Conservation (phyloP, 1,140 invertebrate species). For the Hyles euphorbiae region DNA sequence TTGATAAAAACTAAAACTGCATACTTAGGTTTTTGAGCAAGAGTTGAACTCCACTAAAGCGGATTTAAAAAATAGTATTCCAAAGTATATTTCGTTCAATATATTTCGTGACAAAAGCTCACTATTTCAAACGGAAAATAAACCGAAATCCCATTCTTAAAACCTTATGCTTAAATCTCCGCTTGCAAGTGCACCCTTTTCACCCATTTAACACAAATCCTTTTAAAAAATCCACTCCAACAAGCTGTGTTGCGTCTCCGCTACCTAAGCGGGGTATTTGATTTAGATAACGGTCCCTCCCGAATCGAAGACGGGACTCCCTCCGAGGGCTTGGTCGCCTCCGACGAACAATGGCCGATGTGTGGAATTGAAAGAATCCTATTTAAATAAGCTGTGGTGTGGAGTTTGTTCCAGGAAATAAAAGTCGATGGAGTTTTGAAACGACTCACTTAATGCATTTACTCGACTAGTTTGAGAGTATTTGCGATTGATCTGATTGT, state of each 20-base stretch:
- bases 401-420: background rate
- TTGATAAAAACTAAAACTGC: no score
- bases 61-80: no score
- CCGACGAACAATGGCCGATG: background rate
- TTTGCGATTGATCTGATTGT: no score
- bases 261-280: conserved; percentile 5
- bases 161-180: no score
- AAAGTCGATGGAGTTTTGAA: background rate
- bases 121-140: conserved; percentile 1
- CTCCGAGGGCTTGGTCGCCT: conserved; percentile 3
- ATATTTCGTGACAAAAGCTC: background rate
- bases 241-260: conserved; percentile 7
- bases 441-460: no score
- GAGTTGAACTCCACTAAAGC: no score
- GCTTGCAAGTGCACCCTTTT: background rate
- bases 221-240: conserved; percentile 8
- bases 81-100: no score
- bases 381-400: conserved; percentile 4
- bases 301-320: background rate
- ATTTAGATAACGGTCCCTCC: conserved; percentile 13
- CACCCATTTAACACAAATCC: conserved; percentile 7
- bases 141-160: no score
- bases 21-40: no score
- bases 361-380: conserved; percentile 9
- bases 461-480: no score